Conservation (phyloP, 1,140 invertebrate genomes). For the Hormaphis cornu region DNA sequence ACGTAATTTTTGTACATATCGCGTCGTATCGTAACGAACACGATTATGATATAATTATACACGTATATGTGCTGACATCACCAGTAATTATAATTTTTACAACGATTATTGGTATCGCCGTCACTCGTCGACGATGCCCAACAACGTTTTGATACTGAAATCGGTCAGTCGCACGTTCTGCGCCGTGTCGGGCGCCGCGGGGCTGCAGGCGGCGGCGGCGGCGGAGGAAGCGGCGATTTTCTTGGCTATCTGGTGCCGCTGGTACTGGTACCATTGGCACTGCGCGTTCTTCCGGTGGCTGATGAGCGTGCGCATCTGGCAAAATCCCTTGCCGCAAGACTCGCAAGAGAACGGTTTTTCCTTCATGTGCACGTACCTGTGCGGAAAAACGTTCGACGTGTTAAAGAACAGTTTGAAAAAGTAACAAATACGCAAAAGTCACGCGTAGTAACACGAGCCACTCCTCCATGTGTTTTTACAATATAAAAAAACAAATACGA, state of each 20-base stretch:
- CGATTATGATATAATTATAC: not conserved
- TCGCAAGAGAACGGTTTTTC: conserved; percentile 94
- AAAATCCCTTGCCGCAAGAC: conserved; percentile 94
- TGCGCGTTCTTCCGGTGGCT: conserved; percentile 67
- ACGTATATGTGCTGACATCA: too few relatives aligned
- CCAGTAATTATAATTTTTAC: too few relatives aligned
- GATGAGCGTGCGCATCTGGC: conserved; percentile 85
- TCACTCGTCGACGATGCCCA: not conserved
- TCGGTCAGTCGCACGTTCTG: not conserved
- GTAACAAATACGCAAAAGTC: too few relatives aligned
- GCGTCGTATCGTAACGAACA: too few relatives aligned
- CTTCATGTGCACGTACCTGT: conserved; percentile 92
- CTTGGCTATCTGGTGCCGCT: conserved; percentile 8
- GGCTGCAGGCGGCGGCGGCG: not conserved
- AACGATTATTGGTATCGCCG: not conserved
- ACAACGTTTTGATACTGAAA: conserved; percentile 13
- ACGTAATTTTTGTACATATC: not conserved
- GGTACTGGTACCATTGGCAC: conserved; percentile 24
- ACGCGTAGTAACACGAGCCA: too few relatives aligned
- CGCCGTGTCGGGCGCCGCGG: not conserved
- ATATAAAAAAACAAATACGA: too few relatives aligned
- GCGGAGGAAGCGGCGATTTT: not conserved
- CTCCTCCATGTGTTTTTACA: too few relatives aligned
- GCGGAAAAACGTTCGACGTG: conserved; percentile 38
- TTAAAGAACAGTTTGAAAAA: too few relatives aligned